A percentile compares a stretch with the other conserved stretches of the same genome.
These are phyloP conservation scores for Rhynchophorus ferrugineus DNA, from an alignment of 1,140 invertebrate genomes.

Conservation along the genomic window DNA sequence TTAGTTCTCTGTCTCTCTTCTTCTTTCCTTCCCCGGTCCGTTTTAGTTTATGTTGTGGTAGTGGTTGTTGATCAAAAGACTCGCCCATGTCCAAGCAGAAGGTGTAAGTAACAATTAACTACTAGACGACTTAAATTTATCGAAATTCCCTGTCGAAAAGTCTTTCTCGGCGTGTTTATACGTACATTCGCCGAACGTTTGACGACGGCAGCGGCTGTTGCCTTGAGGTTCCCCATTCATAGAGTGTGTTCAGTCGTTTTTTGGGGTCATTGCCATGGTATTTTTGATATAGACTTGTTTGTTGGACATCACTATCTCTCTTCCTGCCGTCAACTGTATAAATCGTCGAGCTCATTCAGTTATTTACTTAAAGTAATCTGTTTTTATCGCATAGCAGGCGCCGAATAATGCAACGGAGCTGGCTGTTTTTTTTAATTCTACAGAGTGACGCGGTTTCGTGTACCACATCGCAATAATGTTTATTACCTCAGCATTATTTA, in stretches of 20 bases:
- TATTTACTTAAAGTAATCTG: slow-evolving; percentile 8
- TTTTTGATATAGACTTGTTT: slow-evolving; percentile 15
- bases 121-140: neutral
- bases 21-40: slow-evolving; percentile 1
- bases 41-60: slow-evolving; percentile 12
- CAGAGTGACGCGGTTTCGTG: neutral
- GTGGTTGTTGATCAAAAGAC: slow-evolving; percentile 8
- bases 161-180: no score
- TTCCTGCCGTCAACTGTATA: slow-evolving; percentile 8
- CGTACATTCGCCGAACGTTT: neutral
- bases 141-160: neutral
- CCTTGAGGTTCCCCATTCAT: slow-evolving; percentile 27
- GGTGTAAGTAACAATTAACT: slow-evolving; percentile 10
- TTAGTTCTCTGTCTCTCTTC: no score
- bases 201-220: slow-evolving; percentile 13
- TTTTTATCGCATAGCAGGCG: slow-evolving; percentile 6
- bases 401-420: neutral
- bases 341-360: neutral
- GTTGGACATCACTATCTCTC: slow-evolving; percentile 8
- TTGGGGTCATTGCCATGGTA: slow-evolving; percentile 27
- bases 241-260: slow-evolving; percentile 23
- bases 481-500: no score
- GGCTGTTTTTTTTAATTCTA: neutral
- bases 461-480: neutral
- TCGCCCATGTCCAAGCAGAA: slow-evolving; percentile 15